Percentiles rank a stretch among this genome's conserved stretches.
Evolutionary conservation across 2,888 invertebrate species (phyloP).

Genomic region (Toxonevra muliebris): DNA sequence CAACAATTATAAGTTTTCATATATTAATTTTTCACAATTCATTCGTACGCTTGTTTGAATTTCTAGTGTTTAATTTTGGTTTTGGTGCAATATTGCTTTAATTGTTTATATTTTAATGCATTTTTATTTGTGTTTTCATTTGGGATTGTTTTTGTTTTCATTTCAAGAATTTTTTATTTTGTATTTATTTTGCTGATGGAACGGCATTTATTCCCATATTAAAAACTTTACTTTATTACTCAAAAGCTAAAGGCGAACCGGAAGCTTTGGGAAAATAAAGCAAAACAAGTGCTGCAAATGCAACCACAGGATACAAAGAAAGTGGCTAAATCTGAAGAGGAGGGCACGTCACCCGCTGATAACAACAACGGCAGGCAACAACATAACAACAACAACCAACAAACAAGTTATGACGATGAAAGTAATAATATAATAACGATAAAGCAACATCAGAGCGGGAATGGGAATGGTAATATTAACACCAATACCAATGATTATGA

Average conservation of each 20-base stretch:
- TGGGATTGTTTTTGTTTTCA: neutral
- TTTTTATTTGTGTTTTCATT: too few relatives aligned
- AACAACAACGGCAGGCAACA: constrained; percentile 35
- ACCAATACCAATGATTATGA: constrained; percentile 16
- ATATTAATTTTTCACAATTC: neutral
- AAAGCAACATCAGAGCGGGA: constrained; percentile 19
- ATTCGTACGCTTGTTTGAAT: constrained; percentile 16
- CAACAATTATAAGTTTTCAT: constrained; percentile 18
- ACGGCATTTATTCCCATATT: neutral
- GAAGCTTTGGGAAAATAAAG: constrained; percentile 65
- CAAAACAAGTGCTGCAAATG: constrained; percentile 62
- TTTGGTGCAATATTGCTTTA: constrained; percentile 6
- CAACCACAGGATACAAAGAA: constrained; percentile 47
- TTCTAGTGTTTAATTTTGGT: neutral
- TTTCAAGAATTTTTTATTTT: too few relatives aligned
- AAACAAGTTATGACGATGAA: constrained; percentile 1
- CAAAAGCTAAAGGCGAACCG: constrained; percentile 64
- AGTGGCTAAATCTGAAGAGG: constrained; percentile 46
- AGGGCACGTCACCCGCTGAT: constrained; percentile 37
- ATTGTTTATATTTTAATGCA: constrained; percentile 1
- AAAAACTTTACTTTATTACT: neutral
- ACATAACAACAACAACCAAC: constrained; percentile 28
- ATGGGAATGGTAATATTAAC: constrained; percentile 20
- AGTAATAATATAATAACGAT: constrained; percentile 29
- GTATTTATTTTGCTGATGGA: neutral